Evolutionary conservation across 35 echinoderm and acorn worm genomes (phyloP), one percentile per base, ranked within the genome.

Genomic region (Ophioderma brevispina): DNA sequence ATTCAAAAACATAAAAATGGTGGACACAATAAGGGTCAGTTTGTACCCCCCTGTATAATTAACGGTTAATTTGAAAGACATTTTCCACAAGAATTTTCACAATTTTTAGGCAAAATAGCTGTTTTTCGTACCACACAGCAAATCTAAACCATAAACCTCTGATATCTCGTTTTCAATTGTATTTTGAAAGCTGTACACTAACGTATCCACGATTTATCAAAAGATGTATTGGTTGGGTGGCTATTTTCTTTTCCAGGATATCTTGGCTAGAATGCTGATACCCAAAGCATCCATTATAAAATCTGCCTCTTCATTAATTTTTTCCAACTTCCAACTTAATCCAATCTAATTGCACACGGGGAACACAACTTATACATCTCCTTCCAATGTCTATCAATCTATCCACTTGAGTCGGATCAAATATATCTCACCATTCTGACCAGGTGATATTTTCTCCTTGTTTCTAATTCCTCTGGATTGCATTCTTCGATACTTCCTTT

Each of bases 321-420:
- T 87, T 77, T 97, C 95, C 14, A 93, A 40, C 38, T 97, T 21
- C 87, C 95, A 14, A 97, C 43, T 41, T 88, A 94, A 55, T 97
- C 88, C 56, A 90, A 97, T 6, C 87, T 85, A 25, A 93, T 75
- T 19, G 90, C 83, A 78, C 95, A 97, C 0, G 92, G 91, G 23
- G 87, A 94, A 40, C 95, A 97, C n/a, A 91, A 42, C 28, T 94
- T 94, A 70, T 94, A 91, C 80, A 94, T 94, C 40, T 90, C 87
- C 40, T 90, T 86, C 95, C 95, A 97, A 39, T 94, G 91, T 10
- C 78, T 32, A 79, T 97, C 88, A 97, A 94, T 6, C 88, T 64
- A 38, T 32, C 19, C 70, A 85, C 64, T 75, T 96, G 81, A 13
- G 25, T 50, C 31, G 25, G 78, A 31, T 91, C 85, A 21, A 85